These are phyloP conservation scores for Microdon myrmicae DNA, from an alignment of 2,888 invertebrate genomes.

Conservation along the genomic window DNA sequence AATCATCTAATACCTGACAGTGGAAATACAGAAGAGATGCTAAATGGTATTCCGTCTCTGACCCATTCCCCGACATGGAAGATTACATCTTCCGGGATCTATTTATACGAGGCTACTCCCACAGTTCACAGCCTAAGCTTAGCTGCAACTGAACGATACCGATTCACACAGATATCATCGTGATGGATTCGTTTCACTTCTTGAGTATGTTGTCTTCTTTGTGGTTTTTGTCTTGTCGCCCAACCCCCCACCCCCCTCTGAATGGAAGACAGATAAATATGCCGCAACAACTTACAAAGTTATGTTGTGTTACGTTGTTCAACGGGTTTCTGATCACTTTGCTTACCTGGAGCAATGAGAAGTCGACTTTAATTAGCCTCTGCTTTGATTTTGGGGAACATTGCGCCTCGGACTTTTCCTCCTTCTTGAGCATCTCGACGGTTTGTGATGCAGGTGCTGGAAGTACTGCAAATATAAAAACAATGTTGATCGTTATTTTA, in stretches of 20 bases:
- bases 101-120: too few species aligned
- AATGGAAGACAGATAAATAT: slow-evolving; percentile 27
- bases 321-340: slow-evolving; percentile 1
- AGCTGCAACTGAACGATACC: slow-evolving; percentile 13
- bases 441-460: slow-evolving; percentile 59
- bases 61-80: background rate
- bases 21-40: slow-evolving; percentile 3
- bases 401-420: slow-evolving; percentile 65
- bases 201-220: slow-evolving; percentile 15
- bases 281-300: slow-evolving; percentile 41
- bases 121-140: slow-evolving; percentile 21
- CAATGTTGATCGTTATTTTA: too few species aligned
- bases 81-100: slow-evolving; percentile 39
- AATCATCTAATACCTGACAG: slow-evolving; percentile 12
- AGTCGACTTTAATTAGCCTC: slow-evolving; percentile 87
- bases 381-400: slow-evolving; percentile 64
- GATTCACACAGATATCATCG: slow-evolving; percentile 18
- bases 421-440: slow-evolving; percentile 57
- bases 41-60: slow-evolving; percentile 2
- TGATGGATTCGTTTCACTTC: slow-evolving; percentile 11
- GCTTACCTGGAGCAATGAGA: slow-evolving; percentile 77
- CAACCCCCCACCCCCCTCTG: too few species aligned
- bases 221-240: slow-evolving; percentile 35
- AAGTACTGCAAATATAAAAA: slow-evolving; percentile 64
- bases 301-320: slow-evolving; percentile 32